Base-by-base conservation (phyloP, 2,797 vertebrate species). In the Leucoraja ocellata region DNA sequence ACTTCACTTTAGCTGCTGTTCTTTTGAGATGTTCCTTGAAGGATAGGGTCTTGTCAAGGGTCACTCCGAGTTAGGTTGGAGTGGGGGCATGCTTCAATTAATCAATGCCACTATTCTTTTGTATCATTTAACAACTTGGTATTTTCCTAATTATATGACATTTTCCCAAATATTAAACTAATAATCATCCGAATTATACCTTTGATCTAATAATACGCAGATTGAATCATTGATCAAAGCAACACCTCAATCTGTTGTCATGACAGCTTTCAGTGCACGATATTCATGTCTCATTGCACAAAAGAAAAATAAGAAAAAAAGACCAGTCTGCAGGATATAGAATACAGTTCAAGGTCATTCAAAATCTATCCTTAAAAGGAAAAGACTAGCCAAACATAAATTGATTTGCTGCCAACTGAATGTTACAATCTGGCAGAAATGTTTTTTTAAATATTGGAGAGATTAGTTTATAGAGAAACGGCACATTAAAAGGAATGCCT, bases 321-420 rank as follows among this genome's bases (percentile, higher is more conserved):
- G 80, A 83, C 18, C 6, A 83, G 25, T 23, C 54, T 84, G 81
- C 58, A 84, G 23, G 10, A 84, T n/a, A 61, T 54, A 84, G n/a
- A 28, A 84, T 61, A n/a, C 58, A n/a, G 1, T 61, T 84, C 58
- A 61, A 84, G 58, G 58, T 25, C 81, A 61, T 84, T 84, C 11
- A 84, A 84, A 84, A 61, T 84, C 54, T 84, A 84, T 11, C 25
- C 81, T 61, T 84, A 61, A 79, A 77, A 84, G 58, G 54, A 61
- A 63, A 84, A 84, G 28, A 14, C 4, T 25, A 84, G 28, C 54
- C 54, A 84, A 84, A 84, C 28, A 23, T 9, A 28, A 61, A n/a
- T 28, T 58, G 46, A 83, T 83, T 84, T 84, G 46, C 25, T 84
- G 54, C 54, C 5, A n/a, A 81, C 1, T 61, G 54, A 28, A n/a